Evolutionary conservation across 1,140 invertebrate genomes (phyloP).

Genomic region (Drosophila trapezifrons): DNA sequence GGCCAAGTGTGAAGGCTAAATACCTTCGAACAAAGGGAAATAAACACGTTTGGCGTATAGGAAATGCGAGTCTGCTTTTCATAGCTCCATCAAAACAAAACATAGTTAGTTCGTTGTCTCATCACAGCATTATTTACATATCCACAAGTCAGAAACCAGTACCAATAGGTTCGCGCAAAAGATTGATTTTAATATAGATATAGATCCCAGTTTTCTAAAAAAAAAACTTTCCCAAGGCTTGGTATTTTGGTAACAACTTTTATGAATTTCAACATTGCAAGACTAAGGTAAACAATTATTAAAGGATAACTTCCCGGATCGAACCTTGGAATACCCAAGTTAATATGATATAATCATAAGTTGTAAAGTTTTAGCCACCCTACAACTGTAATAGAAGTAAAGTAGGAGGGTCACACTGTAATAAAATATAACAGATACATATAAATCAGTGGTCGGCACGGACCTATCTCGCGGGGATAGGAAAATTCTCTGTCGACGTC

Average conservation of each 20-base stretch:
- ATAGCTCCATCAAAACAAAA: slow-evolving; percentile 20
- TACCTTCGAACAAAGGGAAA: slow-evolving; percentile 42
- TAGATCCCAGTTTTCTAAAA: neutral
- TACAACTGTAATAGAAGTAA: too few relatives aligned
- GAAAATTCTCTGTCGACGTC: too few relatives aligned
- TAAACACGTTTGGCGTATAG: slow-evolving; percentile 45
- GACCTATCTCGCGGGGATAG: too few relatives aligned
- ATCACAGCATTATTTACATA: slow-evolving; percentile 19
- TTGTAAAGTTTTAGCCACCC: neutral
- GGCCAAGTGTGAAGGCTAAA: slow-evolving; percentile 79
- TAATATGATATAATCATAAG: neutral
- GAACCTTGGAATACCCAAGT: neutral
- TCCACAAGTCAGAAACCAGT: slow-evolving; percentile 18
- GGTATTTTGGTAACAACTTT: too few relatives aligned
- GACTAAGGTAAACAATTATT: too few relatives aligned
- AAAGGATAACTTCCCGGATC: neutral
- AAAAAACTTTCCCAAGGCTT: too few relatives aligned
- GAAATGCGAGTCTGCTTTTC: slow-evolving; percentile 30
- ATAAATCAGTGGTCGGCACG: too few relatives aligned
- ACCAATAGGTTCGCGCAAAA: neutral
- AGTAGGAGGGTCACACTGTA: too few relatives aligned
- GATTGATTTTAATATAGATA: neutral
- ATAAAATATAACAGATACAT: neutral
- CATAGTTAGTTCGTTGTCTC: slow-evolving; percentile 23
- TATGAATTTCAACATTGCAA: too few relatives aligned